phyloP scores from a whole-genome alignment of 2,888 invertebrate species.

The Xanthorhoe spadicearia region DNA sequence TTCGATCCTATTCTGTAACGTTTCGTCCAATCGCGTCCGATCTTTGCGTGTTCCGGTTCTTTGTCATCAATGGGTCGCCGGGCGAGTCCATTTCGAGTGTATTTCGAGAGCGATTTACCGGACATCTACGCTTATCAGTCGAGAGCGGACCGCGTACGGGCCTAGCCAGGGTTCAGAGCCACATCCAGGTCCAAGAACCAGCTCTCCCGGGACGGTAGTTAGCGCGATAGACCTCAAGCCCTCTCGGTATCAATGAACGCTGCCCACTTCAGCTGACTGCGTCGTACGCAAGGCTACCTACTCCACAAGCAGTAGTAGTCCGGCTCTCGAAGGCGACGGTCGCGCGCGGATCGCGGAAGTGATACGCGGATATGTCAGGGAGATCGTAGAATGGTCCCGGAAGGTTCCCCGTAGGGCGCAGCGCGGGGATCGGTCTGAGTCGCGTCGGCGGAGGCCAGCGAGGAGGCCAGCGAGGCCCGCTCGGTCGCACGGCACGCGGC shows the following conservation, averaged over 20 bases:
- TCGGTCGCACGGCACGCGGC: conserved; percentile 6
- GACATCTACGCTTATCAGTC: conserved; percentile 58
- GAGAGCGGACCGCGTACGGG: conserved; percentile 26
- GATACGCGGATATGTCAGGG: conserved; percentile 71
- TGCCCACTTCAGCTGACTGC: conserved; percentile 84
- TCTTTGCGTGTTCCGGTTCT: conserved; percentile 87
- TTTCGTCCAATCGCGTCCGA: conserved; percentile 86
- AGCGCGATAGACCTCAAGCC: conserved; percentile 63
- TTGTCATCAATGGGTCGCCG: conserved; percentile 89
- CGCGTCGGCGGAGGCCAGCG: conserved; percentile 50
- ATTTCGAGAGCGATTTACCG: conserved; percentile 66
- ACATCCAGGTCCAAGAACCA: conserved; percentile 28
- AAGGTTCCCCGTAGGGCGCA: conserved; percentile 70
- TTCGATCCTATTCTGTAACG: conserved; percentile 82
- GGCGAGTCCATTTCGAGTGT: conserved; percentile 84
- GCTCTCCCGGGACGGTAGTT: conserved; percentile 56
- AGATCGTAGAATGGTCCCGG: conserved; percentile 70
- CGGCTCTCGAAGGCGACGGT: conserved; percentile 67
- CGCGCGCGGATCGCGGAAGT: conserved; percentile 59
- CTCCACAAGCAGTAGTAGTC: conserved; percentile 79
- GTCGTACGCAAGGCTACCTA: conserved; percentile 83
- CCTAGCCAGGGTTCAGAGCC: neutral
- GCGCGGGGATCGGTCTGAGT: conserved; percentile 44
- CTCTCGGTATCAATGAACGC: conserved; percentile 75
- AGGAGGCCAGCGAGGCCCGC: no score